Evolutionary conservation across 2,113 vertebrate species (phyloP).

Genomic region (Eurystomus gularis): DNA sequence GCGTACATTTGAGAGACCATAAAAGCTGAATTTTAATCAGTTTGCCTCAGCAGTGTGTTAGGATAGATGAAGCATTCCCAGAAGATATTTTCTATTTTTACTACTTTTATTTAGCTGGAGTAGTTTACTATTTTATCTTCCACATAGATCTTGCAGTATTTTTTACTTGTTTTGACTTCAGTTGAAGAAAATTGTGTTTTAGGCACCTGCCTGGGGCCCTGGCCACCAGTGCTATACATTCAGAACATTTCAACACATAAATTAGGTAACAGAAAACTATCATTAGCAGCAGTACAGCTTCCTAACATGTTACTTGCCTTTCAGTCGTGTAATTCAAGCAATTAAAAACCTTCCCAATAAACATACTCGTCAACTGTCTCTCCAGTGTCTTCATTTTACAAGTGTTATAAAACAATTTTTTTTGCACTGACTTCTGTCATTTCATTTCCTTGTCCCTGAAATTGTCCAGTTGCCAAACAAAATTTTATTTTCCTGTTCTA

Average conservation of each 20-base stretch:
- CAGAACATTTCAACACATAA: neutral
- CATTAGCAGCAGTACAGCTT: neutral
- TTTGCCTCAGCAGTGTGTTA: neutral
- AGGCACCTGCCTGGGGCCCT: neutral
- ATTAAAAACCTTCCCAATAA: neutral
- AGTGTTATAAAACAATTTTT: neutral
- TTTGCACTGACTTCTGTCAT: neutral
- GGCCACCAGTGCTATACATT: neutral
- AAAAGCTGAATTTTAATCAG: neutral
- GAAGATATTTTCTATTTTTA: neutral
- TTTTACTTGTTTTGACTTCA: neutral
- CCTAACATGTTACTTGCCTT: neutral
- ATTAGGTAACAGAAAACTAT: neutral
- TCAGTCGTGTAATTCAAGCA: neutral
- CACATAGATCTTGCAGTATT: neutral
- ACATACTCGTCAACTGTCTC: neutral
- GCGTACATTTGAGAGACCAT: neutral
- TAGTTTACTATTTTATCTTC: neutral
- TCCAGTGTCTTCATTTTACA: neutral
- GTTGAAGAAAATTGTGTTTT: neutral
- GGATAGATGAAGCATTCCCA: neutral
- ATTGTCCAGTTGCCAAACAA: neutral
- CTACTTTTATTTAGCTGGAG: neutral
- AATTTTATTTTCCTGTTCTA: neutral
- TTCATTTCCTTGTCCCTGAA: neutral